Percentiles rank a stretch among this genome's conserved stretches.
Evolutionary conservation across 1,140 invertebrate genomes (phyloP).

Genomic region (Limonius californicus): DNA sequence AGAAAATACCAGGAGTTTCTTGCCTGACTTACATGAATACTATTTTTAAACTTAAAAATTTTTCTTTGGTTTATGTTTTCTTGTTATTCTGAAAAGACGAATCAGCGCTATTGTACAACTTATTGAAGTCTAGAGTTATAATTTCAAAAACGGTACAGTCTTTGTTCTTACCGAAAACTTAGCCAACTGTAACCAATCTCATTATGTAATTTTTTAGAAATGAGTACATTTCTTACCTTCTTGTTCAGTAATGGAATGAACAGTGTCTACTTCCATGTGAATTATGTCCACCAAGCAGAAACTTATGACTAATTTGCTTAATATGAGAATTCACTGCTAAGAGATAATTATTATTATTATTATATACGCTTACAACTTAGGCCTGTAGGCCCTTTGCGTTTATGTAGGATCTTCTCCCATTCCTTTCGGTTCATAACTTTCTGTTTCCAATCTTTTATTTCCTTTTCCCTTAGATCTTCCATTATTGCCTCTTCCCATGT

Average conservation of each 20-base stretch:
- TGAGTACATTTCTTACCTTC: conserved; percentile 23
- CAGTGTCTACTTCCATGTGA: conserved; percentile 11
- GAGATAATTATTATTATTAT: too few relatives aligned
- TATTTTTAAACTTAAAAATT: not conserved
- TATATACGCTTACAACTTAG: too few relatives aligned
- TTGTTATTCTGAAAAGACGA: conserved; percentile 1
- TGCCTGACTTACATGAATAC: conserved; percentile 10
- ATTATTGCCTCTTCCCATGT: too few relatives aligned
- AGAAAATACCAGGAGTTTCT: conserved; percentile 7
- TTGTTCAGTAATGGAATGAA: conserved; percentile 29
- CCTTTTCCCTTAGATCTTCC: too few relatives aligned
- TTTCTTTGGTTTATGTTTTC: not conserved
- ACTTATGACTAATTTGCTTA: conserved; percentile 14
- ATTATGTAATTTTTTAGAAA: conserved; percentile 24
- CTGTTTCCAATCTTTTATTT: too few relatives aligned
- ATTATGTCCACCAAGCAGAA: conserved; percentile 7
- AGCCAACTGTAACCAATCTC: conserved; percentile 12
- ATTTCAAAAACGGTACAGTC: conserved; percentile 5
- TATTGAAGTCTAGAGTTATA: not conserved
- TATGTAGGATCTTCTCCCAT: too few relatives aligned
- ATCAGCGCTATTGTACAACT: conserved; percentile 2
- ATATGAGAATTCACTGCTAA: not conserved
- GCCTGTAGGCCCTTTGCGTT: too few relatives aligned
- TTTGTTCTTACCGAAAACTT: conserved; percentile 5
- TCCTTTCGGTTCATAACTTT: too few relatives aligned